Percentiles rank a stretch among this genome's conserved stretches.
phyloP scores from a whole-genome alignment of 2,797 vertebrate species.

The Choloepus didactylus region DNA sequence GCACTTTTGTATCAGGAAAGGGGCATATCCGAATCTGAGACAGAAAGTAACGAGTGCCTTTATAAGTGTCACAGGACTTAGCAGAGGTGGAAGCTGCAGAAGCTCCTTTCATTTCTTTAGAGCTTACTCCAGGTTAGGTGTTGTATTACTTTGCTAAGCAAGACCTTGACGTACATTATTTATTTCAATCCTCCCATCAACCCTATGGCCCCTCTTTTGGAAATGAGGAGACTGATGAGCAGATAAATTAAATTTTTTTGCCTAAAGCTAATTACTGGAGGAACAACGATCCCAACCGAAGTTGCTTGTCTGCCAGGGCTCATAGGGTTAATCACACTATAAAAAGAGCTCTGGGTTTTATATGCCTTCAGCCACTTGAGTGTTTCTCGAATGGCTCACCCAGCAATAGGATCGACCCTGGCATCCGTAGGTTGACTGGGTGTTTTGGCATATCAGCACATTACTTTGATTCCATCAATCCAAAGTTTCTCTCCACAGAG shows the following conservation, averaged over 20 bases:
- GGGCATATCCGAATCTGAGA: background rate
- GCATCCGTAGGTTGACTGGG: background rate
- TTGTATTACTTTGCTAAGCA: background rate
- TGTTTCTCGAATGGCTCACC: background rate
- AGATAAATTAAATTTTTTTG: background rate
- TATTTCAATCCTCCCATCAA: background rate
- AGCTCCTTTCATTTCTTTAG: background rate
- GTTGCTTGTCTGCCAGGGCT: background rate
- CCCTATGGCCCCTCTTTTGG: background rate
- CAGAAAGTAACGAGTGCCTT: background rate
- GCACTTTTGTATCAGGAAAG: background rate
- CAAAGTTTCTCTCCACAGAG: background rate
- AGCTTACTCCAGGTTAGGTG: fast-evolving
- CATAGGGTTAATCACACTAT: background rate
- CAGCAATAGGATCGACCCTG: background rate
- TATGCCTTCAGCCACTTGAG: background rate
- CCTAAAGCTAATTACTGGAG: background rate
- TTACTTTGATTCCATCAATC: background rate
- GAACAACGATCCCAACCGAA: background rate
- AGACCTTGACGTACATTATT: background rate
- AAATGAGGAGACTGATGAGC: background rate
- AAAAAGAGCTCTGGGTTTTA: background rate
- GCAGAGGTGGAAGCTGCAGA: background rate
- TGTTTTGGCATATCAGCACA: background rate
- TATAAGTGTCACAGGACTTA: background rate